Percentiles rank a stretch among this genome's conserved stretches.
These are phyloP conservation scores for Endotricha flammealis DNA, from an alignment of 2,888 invertebrate genomes.

Conservation along the genomic window DNA sequence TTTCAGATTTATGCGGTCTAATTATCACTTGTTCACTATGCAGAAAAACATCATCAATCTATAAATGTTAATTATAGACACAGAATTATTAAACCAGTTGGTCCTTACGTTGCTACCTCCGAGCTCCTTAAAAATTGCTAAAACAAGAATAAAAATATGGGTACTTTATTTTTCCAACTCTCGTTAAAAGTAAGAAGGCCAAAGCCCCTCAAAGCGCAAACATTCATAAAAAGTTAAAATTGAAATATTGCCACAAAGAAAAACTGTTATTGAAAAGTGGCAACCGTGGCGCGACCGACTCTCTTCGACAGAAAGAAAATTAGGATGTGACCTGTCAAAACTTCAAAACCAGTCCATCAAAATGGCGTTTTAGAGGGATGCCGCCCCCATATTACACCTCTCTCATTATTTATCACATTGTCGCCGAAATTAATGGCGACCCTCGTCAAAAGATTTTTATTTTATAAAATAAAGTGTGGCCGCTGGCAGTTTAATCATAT, in stretches of 20 bases:
- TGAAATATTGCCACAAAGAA: slow-evolving; percentile 58
- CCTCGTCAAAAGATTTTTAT: slow-evolving; percentile 77
- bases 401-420: slow-evolving; percentile 78
- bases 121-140: too few relatives aligned
- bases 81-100: too few relatives aligned
- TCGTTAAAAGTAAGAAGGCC: not conserved
- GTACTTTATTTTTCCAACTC: not conserved
- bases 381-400: slow-evolving; percentile 71
- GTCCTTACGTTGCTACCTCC: too few relatives aligned
- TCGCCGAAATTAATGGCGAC: slow-evolving; percentile 74
- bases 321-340: slow-evolving; percentile 74
- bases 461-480: slow-evolving; percentile 65
- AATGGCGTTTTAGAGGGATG: slow-evolving; percentile 42
- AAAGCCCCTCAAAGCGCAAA: slow-evolving; percentile 10
- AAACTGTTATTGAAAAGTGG: slow-evolving; percentile 60
- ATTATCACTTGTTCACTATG: too few relatives aligned
- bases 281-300: slow-evolving; percentile 45
- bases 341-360: slow-evolving; percentile 70
- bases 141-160: too few relatives aligned
- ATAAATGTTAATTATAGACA: too few relatives aligned
- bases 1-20: too few relatives aligned
- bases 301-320: slow-evolving; percentile 62
- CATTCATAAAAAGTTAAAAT: slow-evolving; percentile 36
- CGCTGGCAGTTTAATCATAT: slow-evolving; percentile 75
- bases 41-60: too few relatives aligned